These are phyloP conservation scores for Hassar affinis DNA, from an alignment of 2,113 vertebrate genomes.

Conservation along the genomic window DNA sequence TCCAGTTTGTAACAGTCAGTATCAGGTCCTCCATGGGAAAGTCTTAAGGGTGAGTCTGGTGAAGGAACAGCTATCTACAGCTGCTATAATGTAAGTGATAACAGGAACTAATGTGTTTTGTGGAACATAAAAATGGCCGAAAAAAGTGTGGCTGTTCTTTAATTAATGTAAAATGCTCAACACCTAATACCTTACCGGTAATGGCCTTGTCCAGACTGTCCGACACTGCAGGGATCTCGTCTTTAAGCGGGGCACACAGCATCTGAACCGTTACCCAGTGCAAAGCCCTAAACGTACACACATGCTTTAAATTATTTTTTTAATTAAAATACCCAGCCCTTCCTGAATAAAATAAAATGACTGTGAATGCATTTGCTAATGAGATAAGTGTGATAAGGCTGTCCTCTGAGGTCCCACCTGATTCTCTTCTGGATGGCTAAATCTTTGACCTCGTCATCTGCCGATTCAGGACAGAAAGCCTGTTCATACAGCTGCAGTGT, in stretches of 20 bases:
- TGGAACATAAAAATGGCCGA: not conserved
- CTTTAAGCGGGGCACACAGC: slow-evolving; percentile 92
- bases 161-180: not conserved
- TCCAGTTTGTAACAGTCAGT: not conserved
- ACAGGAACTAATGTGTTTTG: not conserved
- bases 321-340: not conserved
- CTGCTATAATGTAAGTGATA: not conserved
- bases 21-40: not conserved
- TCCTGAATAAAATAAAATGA: not conserved
- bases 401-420: slow-evolving; percentile 69
- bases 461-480: slow-evolving; percentile 92
- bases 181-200: slow-evolving; percentile 76
- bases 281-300: slow-evolving; percentile 55
- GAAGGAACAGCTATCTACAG: not conserved
- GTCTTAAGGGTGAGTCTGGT: not conserved
- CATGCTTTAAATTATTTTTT: not conserved
- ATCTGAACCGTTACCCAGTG: slow-evolving; percentile 96
- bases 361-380: not conserved
- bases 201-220: slow-evolving; percentile 96
- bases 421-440: slow-evolving; percentile 90
- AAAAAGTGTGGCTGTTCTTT: not conserved
- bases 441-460: slow-evolving; percentile 96
- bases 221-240: slow-evolving; percentile 89
- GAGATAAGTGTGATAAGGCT: not conserved
- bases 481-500: slow-evolving; percentile 93